Evolutionary conservation across 2,888 invertebrate species (phyloP).

Genomic region (Troides helena): DNA sequence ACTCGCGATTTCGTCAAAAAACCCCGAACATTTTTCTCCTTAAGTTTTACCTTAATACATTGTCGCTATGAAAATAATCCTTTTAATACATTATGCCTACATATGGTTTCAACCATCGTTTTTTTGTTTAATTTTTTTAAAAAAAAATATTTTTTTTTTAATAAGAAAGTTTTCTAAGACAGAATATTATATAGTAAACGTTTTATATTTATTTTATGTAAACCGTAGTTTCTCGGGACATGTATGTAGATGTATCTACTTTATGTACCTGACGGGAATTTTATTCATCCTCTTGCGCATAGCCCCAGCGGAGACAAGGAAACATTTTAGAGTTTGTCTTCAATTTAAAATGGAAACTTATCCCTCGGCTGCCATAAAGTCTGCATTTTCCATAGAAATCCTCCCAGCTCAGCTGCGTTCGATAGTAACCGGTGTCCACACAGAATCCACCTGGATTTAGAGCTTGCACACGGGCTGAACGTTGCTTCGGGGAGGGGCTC

Average conservation of each 20-base stretch:
- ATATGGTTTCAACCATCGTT: not conserved
- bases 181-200: too few relatives aligned
- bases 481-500: slow-evolving; percentile 51
- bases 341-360: slow-evolving; percentile 79
- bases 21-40: slow-evolving; percentile 35
- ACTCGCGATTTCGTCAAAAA: slow-evolving; percentile 71
- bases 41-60: slow-evolving; percentile 43
- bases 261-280: slow-evolving; percentile 67
- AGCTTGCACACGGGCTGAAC: slow-evolving; percentile 58
- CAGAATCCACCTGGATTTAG: slow-evolving; percentile 74
- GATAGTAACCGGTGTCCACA: slow-evolving; percentile 74
- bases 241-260: slow-evolving; percentile 72
- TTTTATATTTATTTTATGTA: slow-evolving; percentile 34
- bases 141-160: too few relatives aligned
- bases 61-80: not conserved
- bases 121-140: not conserved
- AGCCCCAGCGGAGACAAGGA: slow-evolving; percentile 68
- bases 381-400: slow-evolving; percentile 78
- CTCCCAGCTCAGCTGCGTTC: slow-evolving; percentile 64
- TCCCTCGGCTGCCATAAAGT: slow-evolving; percentile 78
- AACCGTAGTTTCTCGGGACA: slow-evolving; percentile 49
- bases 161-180: too few relatives aligned
- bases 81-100: not conserved
- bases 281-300: slow-evolving; percentile 64
- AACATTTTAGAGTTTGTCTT: slow-evolving; percentile 76